phyloP scores from a whole-genome alignment of 2,113 vertebrate genomes.

The Sinosuthora webbiana region DNA sequence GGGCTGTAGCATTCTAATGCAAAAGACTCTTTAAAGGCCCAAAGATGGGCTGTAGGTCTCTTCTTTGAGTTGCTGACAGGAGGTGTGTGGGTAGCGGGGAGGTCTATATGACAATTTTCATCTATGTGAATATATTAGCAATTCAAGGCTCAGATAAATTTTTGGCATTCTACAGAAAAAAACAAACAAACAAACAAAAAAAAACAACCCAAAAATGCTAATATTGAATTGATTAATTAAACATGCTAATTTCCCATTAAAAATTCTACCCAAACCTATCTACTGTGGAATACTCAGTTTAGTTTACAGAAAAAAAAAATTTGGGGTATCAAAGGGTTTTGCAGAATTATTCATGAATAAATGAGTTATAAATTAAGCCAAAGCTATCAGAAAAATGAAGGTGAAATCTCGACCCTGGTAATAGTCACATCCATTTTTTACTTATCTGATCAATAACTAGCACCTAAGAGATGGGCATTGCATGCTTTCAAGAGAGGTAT shows the following conservation, averaged over 20 bases:
- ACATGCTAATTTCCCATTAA: background rate
- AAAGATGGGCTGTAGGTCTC: background rate
- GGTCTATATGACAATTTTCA: background rate
- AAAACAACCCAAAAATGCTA: no score
- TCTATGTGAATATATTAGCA: rapidly evolving
- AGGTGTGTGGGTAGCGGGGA: background rate
- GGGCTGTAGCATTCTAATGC: background rate
- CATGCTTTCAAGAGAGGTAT: background rate
- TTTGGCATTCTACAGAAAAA: background rate
- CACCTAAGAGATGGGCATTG: background rate
- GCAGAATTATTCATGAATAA: background rate
- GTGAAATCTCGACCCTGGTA: background rate
- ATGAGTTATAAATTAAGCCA: background rate
- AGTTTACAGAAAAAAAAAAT: background rate
- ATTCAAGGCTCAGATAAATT: background rate
- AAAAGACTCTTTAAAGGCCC: background rate
- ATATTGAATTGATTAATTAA: background rate
- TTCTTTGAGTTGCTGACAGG: background rate
- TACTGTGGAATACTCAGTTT: background rate
- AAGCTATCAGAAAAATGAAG: background rate
- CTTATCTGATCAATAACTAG: background rate
- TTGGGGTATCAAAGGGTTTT: background rate
- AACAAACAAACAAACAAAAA: no score
- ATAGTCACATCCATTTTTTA: rapidly evolving
- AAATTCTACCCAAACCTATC: background rate